Conservation (phyloP, 2,797 vertebrate species). For the Synaphobranchus kaupii region DNA sequence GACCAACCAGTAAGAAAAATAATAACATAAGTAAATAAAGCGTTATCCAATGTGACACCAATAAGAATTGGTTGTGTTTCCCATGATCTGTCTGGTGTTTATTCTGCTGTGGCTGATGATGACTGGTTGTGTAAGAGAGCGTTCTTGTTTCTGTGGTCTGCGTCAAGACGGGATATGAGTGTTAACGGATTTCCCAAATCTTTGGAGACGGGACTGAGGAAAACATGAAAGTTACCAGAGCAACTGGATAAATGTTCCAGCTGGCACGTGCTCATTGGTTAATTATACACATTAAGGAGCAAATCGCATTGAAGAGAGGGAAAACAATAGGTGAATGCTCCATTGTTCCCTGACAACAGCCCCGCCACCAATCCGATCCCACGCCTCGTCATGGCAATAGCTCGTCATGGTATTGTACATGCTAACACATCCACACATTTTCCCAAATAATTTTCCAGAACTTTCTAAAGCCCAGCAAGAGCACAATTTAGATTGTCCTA, state of each 20-base stretch:
- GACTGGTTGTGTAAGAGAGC: not conserved
- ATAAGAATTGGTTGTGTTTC: not conserved
- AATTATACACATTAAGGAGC: constrained; percentile 72
- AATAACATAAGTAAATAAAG: not conserved
- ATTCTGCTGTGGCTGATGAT: not conserved
- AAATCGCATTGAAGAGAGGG: constrained; percentile 51
- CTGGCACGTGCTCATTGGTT: constrained; percentile 70
- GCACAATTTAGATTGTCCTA: not conserved
- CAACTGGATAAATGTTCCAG: constrained; percentile 64
- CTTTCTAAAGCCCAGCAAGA: not conserved
- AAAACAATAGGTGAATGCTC: constrained; percentile 27
- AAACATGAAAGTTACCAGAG: constrained; percentile 50
- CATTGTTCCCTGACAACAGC: not conserved
- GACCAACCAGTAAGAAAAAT: not conserved
- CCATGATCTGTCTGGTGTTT: not conserved
- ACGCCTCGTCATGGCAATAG: not conserved
- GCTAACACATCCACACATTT: not conserved
- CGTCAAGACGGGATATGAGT: not conserved
- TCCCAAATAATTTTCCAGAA: not conserved
- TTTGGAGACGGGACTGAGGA: constrained; percentile 64
- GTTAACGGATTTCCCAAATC: constrained; percentile 35
- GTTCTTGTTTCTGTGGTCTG: not conserved
- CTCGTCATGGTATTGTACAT: not conserved
- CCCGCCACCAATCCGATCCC: not conserved
- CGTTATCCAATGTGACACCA: not conserved